Conservation (phyloP, 1,140 invertebrate species). For the Frieseomelitta varia region DNA sequence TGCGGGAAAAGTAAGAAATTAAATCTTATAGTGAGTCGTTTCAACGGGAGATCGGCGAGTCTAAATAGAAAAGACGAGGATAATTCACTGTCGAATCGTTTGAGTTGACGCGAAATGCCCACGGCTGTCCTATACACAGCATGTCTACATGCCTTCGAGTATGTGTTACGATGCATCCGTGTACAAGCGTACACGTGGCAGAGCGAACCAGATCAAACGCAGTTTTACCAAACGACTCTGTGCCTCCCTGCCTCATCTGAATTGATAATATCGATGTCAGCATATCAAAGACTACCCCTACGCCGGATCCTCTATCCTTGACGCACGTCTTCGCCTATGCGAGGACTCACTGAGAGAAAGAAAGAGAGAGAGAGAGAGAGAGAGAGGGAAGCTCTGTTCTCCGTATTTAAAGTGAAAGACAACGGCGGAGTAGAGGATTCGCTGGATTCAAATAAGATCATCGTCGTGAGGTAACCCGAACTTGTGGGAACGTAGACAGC, state of each 20-base stretch:
- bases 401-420: slow-evolving; percentile 58
- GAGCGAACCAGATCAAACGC: slow-evolving; percentile 77
- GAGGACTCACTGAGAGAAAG: slow-evolving; percentile 14
- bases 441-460: slow-evolving; percentile 72
- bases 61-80: background rate
- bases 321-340: slow-evolving; percentile 43
- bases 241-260: slow-evolving; percentile 77
- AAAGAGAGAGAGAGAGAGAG: slow-evolving; percentile 15
- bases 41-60: background rate
- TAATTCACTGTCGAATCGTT: slow-evolving; percentile 1
- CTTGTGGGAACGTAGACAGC: slow-evolving; percentile 72
- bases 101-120: slow-evolving; percentile 61
- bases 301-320: slow-evolving; percentile 43
- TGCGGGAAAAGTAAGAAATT: background rate
- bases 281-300: slow-evolving; percentile 78
- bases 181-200: slow-evolving; percentile 39
- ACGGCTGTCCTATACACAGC: slow-evolving; percentile 45
- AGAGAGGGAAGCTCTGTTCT: slow-evolving; percentile 40
- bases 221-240: slow-evolving; percentile 77
- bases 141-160: slow-evolving; percentile 7
- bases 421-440: slow-evolving; percentile 34
- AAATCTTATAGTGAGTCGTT: background rate
- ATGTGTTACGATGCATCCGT: background rate
- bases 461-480: slow-evolving; percentile 48
- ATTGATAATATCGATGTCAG: slow-evolving; percentile 80